Evolutionary conservation across 2,888 invertebrate genomes (phyloP).

Genomic region (Smittia sp.): DNA sequence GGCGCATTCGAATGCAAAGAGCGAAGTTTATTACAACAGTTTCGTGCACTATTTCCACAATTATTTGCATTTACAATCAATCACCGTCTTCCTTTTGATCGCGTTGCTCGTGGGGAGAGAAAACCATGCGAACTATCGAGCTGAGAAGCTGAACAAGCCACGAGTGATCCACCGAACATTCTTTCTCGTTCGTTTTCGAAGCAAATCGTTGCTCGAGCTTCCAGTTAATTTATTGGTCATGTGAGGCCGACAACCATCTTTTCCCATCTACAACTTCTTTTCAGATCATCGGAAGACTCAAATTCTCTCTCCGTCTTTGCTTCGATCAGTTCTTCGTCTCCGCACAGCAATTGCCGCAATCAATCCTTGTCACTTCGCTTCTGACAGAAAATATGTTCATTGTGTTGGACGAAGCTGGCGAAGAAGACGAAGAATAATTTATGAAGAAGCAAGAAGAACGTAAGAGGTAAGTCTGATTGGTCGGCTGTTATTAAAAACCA

Average conservation of each 20-base stretch:
- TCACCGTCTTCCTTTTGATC: too few relatives aligned
- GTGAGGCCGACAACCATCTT: slow-evolving; percentile 7
- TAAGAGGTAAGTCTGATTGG: slow-evolving; percentile 32
- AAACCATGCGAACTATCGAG: too few relatives aligned
- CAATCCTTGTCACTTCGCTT: slow-evolving; percentile 21
- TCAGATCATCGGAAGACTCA: not conserved
- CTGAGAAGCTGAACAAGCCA: too few relatives aligned
- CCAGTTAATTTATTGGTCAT: slow-evolving; percentile 17
- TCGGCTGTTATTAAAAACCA: slow-evolving; percentile 33
- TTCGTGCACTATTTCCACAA: not conserved
- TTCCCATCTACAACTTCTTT: not conserved
- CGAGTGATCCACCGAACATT: not conserved
- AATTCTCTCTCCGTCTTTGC: not conserved
- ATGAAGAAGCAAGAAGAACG: not conserved
- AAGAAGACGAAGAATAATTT: not conserved
- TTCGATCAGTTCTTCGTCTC: not conserved
- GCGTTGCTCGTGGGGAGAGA: too few relatives aligned
- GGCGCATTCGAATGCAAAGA: not conserved
- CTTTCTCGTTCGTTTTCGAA: not conserved
- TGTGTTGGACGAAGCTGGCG: not conserved
- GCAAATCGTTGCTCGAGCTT: not conserved
- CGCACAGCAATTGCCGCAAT: not conserved
- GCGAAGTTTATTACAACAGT: not conserved
- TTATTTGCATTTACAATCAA: not conserved
- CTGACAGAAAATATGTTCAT: slow-evolving; percentile 21